Percentiles rank a stretch among this genome's conserved stretches.
phyloP scores from a whole-genome alignment of 2,797 vertebrate genomes.

The Rhinophrynus dorsalis region DNA sequence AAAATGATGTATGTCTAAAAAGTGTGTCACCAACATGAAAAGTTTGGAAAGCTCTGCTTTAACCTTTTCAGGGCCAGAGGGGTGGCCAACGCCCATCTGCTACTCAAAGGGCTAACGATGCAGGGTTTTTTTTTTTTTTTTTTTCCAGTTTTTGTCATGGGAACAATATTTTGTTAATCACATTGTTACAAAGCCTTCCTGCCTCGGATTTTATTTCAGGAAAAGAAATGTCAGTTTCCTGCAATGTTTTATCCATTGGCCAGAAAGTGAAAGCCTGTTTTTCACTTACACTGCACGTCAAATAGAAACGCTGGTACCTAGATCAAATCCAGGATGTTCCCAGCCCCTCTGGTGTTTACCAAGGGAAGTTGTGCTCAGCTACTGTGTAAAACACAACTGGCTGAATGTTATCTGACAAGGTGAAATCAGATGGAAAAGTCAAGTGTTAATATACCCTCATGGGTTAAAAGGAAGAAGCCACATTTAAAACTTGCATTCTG shows the following conservation, averaged over 20 bases:
- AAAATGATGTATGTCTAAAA: no score
- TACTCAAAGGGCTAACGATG: not conserved
- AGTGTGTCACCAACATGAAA: not conserved
- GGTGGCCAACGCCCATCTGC: not conserved
- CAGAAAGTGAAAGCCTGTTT: not conserved
- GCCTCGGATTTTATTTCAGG: not conserved
- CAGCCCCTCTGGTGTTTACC: not conserved
- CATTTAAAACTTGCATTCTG: no score
- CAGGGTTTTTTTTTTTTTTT: not conserved
- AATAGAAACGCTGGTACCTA: not conserved
- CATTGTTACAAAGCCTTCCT: not conserved
- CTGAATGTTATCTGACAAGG: no score
- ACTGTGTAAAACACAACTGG: no score
- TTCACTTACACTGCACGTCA: not conserved
- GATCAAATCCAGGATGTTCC: not conserved
- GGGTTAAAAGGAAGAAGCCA: no score
- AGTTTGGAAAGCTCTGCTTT: not conserved
- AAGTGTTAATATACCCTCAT: no score
- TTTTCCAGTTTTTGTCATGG: not conserved
- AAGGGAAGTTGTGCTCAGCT: no score
- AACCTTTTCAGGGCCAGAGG: not conserved
- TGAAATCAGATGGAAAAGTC: no score
- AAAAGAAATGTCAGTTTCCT: constrained; percentile 5
- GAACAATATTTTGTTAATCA: constrained; percentile 4
- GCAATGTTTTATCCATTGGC: constrained; percentile 20